Percentiles rank a stretch among this genome's conserved stretches.
Evolutionary conservation across 2,888 invertebrate genomes (phyloP).

Genomic region (Athalia circularis): DNA sequence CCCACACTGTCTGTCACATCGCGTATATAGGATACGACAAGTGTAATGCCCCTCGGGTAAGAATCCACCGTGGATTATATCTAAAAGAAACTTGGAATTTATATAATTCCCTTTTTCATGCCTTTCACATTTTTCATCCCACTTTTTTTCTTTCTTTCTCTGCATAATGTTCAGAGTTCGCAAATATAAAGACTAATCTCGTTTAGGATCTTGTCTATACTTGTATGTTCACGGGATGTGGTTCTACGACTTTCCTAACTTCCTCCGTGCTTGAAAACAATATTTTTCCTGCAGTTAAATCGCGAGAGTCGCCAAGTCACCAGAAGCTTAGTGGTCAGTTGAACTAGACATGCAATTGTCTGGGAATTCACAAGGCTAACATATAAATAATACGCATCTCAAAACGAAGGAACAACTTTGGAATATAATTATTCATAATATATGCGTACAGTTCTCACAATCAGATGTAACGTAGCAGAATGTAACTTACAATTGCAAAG

Average conservation of each 20-base stretch:
- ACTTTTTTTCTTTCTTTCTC: background rate
- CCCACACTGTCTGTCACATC: slow-evolving; percentile 9
- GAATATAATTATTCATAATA: no score
- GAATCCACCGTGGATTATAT: background rate
- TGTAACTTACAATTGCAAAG: no score
- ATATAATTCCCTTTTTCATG: background rate
- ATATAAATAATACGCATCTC: no score
- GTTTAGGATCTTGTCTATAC: background rate
- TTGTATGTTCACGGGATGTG: slow-evolving; percentile 23
- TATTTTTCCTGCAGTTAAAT: no score
- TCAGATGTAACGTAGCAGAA: no score
- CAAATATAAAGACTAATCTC: background rate
- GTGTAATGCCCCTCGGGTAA: slow-evolving; percentile 2
- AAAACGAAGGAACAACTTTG: no score
- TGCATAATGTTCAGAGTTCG: background rate
- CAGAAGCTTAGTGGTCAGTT: no score
- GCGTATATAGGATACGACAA: background rate
- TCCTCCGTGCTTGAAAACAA: background rate
- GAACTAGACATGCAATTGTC: no score
- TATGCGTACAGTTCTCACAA: no score
- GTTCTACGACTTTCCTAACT: slow-evolving; percentile 21
- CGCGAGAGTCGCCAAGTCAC: no score
- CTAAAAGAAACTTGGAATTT: background rate
- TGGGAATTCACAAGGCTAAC: no score
- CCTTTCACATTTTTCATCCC: background rate